Evolutionary conservation across 1,140 invertebrate genomes (phyloP), one percentile per base, ranked within the genome.

Genomic region (Papilio helenus): DNA sequence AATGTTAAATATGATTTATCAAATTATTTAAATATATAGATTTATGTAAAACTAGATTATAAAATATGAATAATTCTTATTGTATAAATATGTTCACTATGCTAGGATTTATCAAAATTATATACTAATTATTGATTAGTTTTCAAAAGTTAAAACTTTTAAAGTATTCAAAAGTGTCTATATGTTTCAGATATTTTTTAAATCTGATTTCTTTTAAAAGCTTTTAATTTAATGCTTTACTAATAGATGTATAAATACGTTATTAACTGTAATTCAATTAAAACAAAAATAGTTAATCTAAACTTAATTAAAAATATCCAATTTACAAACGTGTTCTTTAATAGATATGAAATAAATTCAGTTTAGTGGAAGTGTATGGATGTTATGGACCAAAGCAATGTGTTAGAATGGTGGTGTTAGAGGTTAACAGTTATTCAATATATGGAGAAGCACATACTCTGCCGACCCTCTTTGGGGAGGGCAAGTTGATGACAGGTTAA

Each of bases 231-330:
- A 49, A 49, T 18, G 44, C 72, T 74, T 76, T 18, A 58, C n/a
- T 74, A 58, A 55, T 76, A 76, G 46, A 76, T 76, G 55, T 26
- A 76, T 29, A 18, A 74, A 74, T 74, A 76, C 23, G 3, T 34
- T 76, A 76, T 16, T 16, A 46, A 55, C 8, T 55, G 29, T 76
- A 34, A 76, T 76, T 76, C 73, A 49, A 74, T 74, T 74, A 46
- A 73, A 73, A 73, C 44, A 74, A 74, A 29, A 74, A 74, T 51
- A 51, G 26, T 26, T 55, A 46, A 26, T 49, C 46, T 51, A 26
- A 51, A 74, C 12, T 23, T 74, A 46, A 49, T 61, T 46, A 51
- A 51, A 2, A 29, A 49, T 76, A 76, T 61, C 23, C 58, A 61
- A 18, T 58, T 61, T 29, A 61, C 10, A 61, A 26, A 26, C 9